Evolutionary conservation across 2,113 vertebrate species (phyloP), one percentile per base, ranked within the genome.

Genomic region (Patagioenas fasciata): DNA sequence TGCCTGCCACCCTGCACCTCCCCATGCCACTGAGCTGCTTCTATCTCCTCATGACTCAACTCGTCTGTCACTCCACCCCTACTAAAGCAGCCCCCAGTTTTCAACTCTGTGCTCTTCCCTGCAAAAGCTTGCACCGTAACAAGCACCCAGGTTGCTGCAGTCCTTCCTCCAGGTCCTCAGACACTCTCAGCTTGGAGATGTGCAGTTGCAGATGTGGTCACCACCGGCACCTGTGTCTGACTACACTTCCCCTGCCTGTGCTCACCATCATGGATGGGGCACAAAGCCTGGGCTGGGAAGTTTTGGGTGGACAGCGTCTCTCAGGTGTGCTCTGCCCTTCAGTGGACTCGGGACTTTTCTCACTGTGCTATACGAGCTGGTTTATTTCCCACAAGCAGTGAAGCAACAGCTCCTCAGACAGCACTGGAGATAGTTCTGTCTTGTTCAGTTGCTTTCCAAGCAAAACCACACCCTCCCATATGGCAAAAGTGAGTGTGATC

Each of bases 181-280:
- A 13, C 28, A 20, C 29, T 29, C n/a, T 73, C 11, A 9, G 20
- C 11, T 14, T 50, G 34, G 50, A 44, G 26, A 28, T 23, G 56
- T 3, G 10, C 25, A 11, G 5, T 23, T 32, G 34, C 6, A 7
- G 5, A 21, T 2, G 0, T 2, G 25, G 48, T 25, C 47, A 77
- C 48, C 14, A 6, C 32, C 26, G 18, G 18, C 3, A 0, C 44
- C 69, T 38, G 29, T 3, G 18, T n/a, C 34, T 26, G 47, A 5
- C 17, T 18, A 31, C 4, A 2, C 36, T 23, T 66, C 5, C 6
- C 51, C 36, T 31, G 11, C 36, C 28, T 54, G 10, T 5, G 40
- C 48, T 77, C 13, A 34, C 56, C 4, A 7, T 31, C n/a, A 17
- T 0, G 3, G 29, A 26, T 15, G 7, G 31, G 48, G 15, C 4